These are phyloP conservation scores for Blera fallax DNA, from an alignment of 2,888 invertebrate species.

Conservation along the genomic window DNA sequence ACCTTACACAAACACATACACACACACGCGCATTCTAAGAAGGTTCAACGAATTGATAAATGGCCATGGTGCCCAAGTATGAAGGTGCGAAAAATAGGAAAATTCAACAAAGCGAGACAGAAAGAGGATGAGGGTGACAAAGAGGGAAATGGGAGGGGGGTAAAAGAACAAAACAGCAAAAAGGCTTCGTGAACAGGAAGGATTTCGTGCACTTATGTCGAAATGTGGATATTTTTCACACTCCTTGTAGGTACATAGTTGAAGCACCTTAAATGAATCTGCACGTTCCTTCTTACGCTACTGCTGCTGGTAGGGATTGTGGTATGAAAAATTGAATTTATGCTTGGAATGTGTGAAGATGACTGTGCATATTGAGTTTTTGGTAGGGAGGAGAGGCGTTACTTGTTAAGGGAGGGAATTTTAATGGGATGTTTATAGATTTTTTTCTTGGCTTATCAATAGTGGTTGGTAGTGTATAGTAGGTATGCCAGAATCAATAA, in stretches of 20 bases:
- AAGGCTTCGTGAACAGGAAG: conserved; percentile 57
- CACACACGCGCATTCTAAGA: neutral
- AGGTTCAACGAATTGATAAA: conserved; percentile 68
- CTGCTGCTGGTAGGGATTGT: neutral
- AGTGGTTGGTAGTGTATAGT: too few species aligned
- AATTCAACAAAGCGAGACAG: conserved; percentile 9
- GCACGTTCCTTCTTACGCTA: neutral
- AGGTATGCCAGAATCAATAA: neutral
- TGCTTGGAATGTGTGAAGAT: conserved; percentile 36
- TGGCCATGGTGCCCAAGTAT: conserved; percentile 52
- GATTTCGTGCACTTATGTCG: conserved; percentile 64
- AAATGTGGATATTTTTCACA: conserved; percentile 44
- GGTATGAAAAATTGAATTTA: conserved; percentile 65
- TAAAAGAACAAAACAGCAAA: too few species aligned
- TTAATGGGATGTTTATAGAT: conserved; percentile 20
- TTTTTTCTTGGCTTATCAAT: neutral
- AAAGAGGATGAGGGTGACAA: neutral
- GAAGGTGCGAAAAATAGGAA: conserved; percentile 61
- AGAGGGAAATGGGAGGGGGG: too few species aligned
- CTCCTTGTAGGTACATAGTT: conserved; percentile 22
- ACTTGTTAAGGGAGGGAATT: neutral
- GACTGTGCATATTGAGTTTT: conserved; percentile 24
- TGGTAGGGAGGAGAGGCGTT: neutral
- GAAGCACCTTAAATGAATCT: conserved; percentile 20
- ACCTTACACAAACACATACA: conserved; percentile 20